Base-by-base conservation (phyloP, 2,888 invertebrate species). In the Dorcus hopei region DNA sequence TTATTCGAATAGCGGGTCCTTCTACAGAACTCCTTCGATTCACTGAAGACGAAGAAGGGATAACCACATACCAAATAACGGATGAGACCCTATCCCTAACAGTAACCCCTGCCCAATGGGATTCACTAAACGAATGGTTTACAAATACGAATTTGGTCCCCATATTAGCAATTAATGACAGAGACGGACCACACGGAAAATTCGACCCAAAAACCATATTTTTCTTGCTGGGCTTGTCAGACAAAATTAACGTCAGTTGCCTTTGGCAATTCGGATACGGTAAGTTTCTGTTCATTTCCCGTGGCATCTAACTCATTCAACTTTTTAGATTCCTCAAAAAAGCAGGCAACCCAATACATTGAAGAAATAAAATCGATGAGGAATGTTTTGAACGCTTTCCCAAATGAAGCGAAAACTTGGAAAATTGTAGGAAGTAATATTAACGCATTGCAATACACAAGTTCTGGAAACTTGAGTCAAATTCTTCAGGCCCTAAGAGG, bases 221-320 rank as follows among this genome's bases (percentile, higher is more conserved):
- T 42, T 82, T 85, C 38, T 82, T 93, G 11, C 79, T 94, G 49
- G 85, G 87, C 3, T 84, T 87, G 50, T 87, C 88, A 5, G 85
- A 88, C 59, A 81, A 83, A 68, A 82, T 86, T 58, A 83, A 85
- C 40, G 82, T 84, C 6, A 83, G 85, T 58, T 83, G 87, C 23
- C 85, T 83, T 64, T 92, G 90, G 90, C 89, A 91, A 75, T 75
- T 90, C 16, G 89, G 88, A 55, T 87, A 86, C 72, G 88, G 89
- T 90, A 76, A 79, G 78, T 6, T 9, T 23, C 54, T 49, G 19
- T 68, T 52, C 39, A 40, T 49, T 48, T 47, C 11, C 52, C 55
- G 33, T 19, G 50, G 11, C 52, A n/a, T n/a, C 3, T 33, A 42
- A 19, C n/a, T 49, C 6, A 49, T 38, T 40, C 23, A 9, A 56